These are phyloP conservation scores for Drosophila takahashii DNA, from an alignment of 1,140 invertebrate genomes.

Conservation along the genomic window DNA sequence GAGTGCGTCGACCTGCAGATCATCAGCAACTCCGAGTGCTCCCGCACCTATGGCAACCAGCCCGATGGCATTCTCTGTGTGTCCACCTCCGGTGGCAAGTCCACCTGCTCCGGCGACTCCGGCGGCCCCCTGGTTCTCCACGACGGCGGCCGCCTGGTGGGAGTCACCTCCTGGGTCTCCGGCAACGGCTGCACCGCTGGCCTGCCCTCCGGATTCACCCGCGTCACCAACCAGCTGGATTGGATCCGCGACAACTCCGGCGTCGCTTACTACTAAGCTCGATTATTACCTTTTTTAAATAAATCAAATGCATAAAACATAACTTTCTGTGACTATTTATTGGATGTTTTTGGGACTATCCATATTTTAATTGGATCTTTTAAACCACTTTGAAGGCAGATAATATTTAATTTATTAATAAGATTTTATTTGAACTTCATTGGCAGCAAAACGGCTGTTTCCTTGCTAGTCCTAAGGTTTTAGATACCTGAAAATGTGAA, in stretches of 20 bases:
- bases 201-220: slow-evolving; percentile 85
- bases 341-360: too few relatives aligned
- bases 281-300: not conserved
- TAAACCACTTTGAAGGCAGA: not conserved
- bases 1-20: slow-evolving; percentile 56
- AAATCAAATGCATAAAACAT: not conserved
- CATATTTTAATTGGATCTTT: not conserved
- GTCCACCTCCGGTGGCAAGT: slow-evolving; percentile 54
- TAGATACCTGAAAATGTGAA: not conserved
- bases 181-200: slow-evolving; percentile 27
- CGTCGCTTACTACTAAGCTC: slow-evolving; percentile 46
- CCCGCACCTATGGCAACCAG: slow-evolving; percentile 23
- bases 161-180: slow-evolving; percentile 48
- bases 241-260: slow-evolving; percentile 85
- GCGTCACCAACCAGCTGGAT: slow-evolving; percentile 85
- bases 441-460: not conserved
- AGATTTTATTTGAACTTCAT: not conserved
- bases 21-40: slow-evolving; percentile 41
- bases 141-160: slow-evolving; percentile 48
- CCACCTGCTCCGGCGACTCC: slow-evolving; percentile 85
- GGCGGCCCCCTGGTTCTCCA: slow-evolving; percentile 85
- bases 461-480: not conserved
- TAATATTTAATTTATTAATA: not conserved
- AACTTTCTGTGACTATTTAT: not conserved
- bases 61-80: slow-evolving; percentile 55